Percentiles rank a stretch among this genome's conserved stretches.
These are phyloP conservation scores for Miichthys miiuy DNA, from an alignment of 2,797 vertebrate genomes.

Conservation along the genomic window DNA sequence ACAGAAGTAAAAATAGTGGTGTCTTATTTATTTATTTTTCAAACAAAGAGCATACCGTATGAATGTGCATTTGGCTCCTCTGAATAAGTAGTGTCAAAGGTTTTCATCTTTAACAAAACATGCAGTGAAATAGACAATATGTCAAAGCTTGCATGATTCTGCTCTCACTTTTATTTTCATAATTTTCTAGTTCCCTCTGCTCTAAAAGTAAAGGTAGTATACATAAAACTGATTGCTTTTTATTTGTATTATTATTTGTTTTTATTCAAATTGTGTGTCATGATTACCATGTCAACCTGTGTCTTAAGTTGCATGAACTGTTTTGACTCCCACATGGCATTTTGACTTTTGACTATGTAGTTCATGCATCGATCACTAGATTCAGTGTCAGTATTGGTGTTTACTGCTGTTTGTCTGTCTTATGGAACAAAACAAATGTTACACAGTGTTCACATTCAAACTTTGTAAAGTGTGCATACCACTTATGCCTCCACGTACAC, in stretches of 20 bases:
- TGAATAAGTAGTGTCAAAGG: conserved; percentile 44
- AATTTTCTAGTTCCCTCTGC: conserved; percentile 29
- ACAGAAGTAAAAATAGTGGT: conserved; percentile 15
- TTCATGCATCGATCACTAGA: conserved; percentile 72
- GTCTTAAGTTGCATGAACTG: conserved; percentile 81
- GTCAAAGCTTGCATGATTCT: conserved; percentile 63
- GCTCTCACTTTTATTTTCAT: conserved; percentile 41
- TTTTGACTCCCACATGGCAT: conserved; percentile 73
- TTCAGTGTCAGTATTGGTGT: conserved; percentile 72
- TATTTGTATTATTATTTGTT: conserved; percentile 13
- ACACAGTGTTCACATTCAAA: conserved; percentile 70
- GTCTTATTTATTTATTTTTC: conserved; percentile 39
- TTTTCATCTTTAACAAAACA: conserved; percentile 46
- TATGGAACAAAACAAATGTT: conserved; percentile 70
- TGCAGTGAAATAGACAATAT: conserved; percentile 35
- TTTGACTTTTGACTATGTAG: conserved; percentile 71
- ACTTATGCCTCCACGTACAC: conserved; percentile 61
- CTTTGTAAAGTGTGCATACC: conserved; percentile 66
- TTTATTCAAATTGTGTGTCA: conserved; percentile 56
- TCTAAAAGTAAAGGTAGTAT: conserved; percentile 23
- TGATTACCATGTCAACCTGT: conserved; percentile 56
- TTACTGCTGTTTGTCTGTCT: conserved; percentile 71
- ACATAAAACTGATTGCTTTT: conserved; percentile 21
- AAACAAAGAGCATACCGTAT: conserved; percentile 40
- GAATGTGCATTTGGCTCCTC: conserved; percentile 52